Conservation (phyloP, 1,140 invertebrate genomes). For the Pogonus chalceus region DNA sequence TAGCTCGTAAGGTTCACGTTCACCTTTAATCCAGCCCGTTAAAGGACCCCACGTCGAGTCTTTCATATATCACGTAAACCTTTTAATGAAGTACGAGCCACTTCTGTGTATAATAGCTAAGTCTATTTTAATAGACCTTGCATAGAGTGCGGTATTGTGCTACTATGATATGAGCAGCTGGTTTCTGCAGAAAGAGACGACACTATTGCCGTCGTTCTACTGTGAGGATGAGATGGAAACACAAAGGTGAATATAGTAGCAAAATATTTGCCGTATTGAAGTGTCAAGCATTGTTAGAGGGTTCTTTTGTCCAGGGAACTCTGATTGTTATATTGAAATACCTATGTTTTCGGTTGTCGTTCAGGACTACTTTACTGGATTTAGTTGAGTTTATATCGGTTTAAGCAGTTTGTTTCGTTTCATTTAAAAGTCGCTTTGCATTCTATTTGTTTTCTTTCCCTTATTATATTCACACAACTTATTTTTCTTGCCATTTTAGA, state of each 20-base stretch:
- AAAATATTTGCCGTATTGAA: conserved; percentile 35
- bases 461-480: too few relatives aligned
- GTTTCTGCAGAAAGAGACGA: conserved; percentile 8
- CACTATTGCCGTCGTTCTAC: conserved; percentile 2
- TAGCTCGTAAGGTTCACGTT: too few relatives aligned
- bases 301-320: conserved; percentile 21
- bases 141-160: conserved; percentile 23
- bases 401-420: too few relatives aligned
- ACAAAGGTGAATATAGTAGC: conserved; percentile 19
- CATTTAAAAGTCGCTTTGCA: too few relatives aligned
- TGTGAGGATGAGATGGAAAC: conserved; percentile 14
- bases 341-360: neutral
- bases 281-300: conserved; percentile 31
- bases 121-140: conserved; percentile 29
- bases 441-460: too few relatives aligned
- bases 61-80: conserved; percentile 27
- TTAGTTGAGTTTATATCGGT: neutral
- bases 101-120: conserved; percentile 25
- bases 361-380: neutral
- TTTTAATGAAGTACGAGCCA: conserved; percentile 29
- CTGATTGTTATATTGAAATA: conserved; percentile 5
- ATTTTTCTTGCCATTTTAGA: too few relatives aligned
- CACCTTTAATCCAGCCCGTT: too few relatives aligned
- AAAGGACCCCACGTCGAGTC: conserved; percentile 21
- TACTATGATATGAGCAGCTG: conserved; percentile 27